These are phyloP conservation scores for Cyphomyrmex costatus DNA, from an alignment of 1,140 invertebrate species.

Conservation along the genomic window DNA sequence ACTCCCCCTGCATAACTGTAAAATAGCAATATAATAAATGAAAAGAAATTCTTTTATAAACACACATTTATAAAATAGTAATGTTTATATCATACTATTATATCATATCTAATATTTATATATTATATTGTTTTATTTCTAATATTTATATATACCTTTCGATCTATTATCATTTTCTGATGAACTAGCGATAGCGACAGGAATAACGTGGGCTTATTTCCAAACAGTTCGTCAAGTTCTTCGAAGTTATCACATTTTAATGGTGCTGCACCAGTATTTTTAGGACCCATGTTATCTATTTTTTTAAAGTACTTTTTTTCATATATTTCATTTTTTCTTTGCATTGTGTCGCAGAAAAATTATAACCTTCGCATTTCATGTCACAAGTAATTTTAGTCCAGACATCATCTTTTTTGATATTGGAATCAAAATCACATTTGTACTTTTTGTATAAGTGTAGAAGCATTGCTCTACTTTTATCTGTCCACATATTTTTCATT, in stretches of 20 bases:
- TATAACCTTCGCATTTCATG: neutral
- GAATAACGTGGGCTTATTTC: neutral
- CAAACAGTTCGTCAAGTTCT: neutral
- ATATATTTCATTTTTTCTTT: conserved; percentile 11
- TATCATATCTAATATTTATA: no score
- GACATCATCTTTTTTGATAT: neutral
- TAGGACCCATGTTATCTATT: neutral
- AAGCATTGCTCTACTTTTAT: conserved; percentile 9
- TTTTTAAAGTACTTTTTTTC: neutral
- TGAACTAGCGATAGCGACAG: neutral
- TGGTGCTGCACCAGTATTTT: conserved; percentile 7
- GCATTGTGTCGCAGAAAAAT: neutral
- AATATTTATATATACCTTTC: no score
- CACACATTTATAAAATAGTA: neutral
- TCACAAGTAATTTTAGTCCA: conserved; percentile 8
- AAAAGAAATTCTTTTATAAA: neutral
- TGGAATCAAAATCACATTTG: neutral
- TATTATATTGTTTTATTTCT: no score
- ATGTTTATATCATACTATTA: neutral
- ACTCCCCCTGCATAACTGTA: neutral
- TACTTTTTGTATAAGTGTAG: conserved; percentile 7
- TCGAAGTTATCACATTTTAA: neutral
- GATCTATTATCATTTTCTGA: neutral
- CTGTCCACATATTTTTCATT: neutral
- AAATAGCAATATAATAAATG: neutral